A percentile compares a stretch with the other conserved stretches of the same genome.
phyloP scores from a whole-genome alignment of 2,888 invertebrate species.

The Drosophila nigricruria region DNA sequence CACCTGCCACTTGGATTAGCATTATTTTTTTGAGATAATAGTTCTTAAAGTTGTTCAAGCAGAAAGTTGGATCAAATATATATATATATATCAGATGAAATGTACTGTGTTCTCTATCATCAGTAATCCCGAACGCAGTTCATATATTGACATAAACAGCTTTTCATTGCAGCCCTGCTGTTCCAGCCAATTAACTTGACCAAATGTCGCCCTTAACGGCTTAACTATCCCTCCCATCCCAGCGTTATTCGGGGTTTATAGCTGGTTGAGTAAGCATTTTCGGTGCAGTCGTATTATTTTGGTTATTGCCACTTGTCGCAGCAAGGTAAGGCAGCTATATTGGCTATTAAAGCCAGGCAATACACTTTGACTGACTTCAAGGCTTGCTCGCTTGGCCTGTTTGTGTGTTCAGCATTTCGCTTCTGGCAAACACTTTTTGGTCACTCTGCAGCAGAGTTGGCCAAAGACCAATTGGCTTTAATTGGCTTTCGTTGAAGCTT shows the following conservation, averaged over 20 bases:
- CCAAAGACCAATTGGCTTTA: not conserved
- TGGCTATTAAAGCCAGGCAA: constrained; percentile 13
- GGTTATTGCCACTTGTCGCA: constrained; percentile 19
- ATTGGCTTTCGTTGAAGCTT: not conserved
- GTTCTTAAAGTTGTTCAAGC: too few species aligned
- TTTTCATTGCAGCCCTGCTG: not conserved
- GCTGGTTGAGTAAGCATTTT: constrained; percentile 7
- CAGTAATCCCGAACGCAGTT: not conserved
- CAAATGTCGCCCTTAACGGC: not conserved
- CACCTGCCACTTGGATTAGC: not conserved
- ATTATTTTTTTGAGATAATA: accelerated
- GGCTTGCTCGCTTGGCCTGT: not conserved
- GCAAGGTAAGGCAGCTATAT: constrained; percentile 2
- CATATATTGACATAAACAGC: not conserved
- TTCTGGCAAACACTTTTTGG: not conserved
- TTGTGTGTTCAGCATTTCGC: not conserved
- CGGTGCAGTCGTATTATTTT: constrained; percentile 5
- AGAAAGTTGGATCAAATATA: not conserved
- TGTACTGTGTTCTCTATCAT: not conserved
- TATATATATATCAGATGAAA: not conserved
- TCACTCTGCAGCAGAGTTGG: not conserved
- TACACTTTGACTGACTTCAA: not conserved
- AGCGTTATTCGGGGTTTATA: not conserved
- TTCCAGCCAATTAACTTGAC: constrained; percentile 3
- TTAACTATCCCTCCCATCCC: not conserved